Evolutionary conservation across 2,797 vertebrate species (phyloP).

Genomic region (Onychomys leucogaster): DNA sequence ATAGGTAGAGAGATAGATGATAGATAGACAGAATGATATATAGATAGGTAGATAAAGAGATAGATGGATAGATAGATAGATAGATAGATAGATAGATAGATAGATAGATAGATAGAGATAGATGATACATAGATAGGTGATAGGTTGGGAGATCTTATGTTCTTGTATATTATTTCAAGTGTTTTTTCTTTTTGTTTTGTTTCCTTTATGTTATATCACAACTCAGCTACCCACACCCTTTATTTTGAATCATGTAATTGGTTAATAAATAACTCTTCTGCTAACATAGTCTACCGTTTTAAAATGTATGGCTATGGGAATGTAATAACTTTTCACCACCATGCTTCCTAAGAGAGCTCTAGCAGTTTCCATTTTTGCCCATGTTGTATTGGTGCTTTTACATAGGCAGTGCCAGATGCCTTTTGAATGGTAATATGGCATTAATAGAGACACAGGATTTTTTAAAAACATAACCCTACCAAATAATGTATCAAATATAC

Average conservation of each 20-base stretch:
- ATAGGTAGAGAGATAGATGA: background rate
- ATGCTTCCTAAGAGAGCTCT: background rate
- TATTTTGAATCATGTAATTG: background rate
- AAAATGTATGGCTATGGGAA: background rate
- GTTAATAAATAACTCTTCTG: background rate
- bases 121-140: background rate
- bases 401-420: background rate
- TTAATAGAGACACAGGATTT: background rate
- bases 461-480: background rate
- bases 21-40: background rate
- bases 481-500: background rate
- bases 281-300: background rate
- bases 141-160: background rate
- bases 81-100: background rate
- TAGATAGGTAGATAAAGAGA: background rate
- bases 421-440: background rate
- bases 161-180: background rate
- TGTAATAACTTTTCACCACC: background rate
- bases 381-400: fast-evolving
- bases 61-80: background rate
- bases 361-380: background rate
- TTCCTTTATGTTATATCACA: too few relatives aligned
- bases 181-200: background rate
- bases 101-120: too few relatives aligned
- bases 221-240: background rate